Percentiles rank a stretch among this genome's conserved stretches.
phyloP scores from a whole-genome alignment of 2,797 vertebrate species.

The Falco concolor region DNA sequence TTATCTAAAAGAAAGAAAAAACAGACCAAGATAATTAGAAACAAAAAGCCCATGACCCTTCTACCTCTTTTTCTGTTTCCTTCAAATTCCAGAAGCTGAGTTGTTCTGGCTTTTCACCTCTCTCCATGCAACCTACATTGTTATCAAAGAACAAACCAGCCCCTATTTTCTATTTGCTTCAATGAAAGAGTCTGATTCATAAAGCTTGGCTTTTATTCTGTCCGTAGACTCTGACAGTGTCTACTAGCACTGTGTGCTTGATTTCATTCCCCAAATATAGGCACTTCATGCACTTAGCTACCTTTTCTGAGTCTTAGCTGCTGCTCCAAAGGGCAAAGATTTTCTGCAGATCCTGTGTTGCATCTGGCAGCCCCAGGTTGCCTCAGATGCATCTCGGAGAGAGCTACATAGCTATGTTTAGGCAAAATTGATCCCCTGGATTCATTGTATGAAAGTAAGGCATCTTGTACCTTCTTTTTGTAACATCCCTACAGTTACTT shows the following conservation, averaged over 20 bases:
- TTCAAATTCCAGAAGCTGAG: not conserved
- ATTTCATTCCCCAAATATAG: not conserved
- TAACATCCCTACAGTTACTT: not conserved
- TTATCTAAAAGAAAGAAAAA: not conserved
- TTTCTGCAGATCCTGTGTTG: not conserved
- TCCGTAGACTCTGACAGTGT: not conserved
- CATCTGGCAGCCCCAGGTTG: not conserved
- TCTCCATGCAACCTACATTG: rapidly evolving
- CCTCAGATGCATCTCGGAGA: not conserved
- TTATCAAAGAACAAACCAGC: not conserved
- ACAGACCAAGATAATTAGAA: not conserved
- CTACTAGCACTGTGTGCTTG: not conserved
- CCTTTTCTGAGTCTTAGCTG: not conserved
- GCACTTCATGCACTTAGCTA: not conserved
- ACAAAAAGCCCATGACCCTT: not conserved
- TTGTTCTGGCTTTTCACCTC: not conserved
- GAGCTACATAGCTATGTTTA: not conserved
- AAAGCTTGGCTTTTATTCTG: not conserved
- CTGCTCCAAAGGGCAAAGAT: not conserved
- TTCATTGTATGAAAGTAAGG: not conserved
- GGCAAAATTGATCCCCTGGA: not conserved
- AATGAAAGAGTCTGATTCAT: not conserved
- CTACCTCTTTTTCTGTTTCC: not conserved
- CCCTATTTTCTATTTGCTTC: not conserved
- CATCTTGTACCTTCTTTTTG: not conserved